Conservation (phyloP, 1,140 invertebrate species). For the Meteorus sp. region DNA sequence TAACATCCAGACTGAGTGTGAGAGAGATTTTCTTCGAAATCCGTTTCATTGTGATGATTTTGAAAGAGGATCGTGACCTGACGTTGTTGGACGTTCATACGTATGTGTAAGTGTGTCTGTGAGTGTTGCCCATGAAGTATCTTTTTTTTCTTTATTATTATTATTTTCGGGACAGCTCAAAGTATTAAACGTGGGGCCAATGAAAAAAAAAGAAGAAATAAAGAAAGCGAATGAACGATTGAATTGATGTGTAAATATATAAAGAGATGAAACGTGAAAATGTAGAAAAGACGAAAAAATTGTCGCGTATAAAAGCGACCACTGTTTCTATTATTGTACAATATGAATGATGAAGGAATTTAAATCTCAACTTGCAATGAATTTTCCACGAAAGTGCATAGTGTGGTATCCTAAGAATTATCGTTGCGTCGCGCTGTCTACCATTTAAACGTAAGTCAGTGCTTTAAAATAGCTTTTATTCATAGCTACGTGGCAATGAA, state of each 20-base stretch:
- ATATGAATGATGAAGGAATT: background rate
- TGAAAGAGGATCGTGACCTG: constrained; percentile 22
- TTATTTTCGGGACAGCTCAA: background rate
- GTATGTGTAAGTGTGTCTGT: too few species aligned
- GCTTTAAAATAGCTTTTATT: constrained; percentile 26
- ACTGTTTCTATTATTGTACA: too few species aligned
- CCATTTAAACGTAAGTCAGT: background rate
- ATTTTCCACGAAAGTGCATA: constrained; percentile 2
- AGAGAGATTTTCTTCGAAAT: constrained; percentile 20
- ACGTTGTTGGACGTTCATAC: background rate
- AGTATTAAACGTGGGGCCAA: background rate
- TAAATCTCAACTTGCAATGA: background rate
- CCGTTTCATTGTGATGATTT: constrained; percentile 16
- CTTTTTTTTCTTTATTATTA: too few species aligned
- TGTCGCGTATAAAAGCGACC: too few species aligned
- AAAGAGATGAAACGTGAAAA: too few species aligned
- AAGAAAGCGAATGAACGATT: background rate
- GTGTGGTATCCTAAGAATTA: constrained; percentile 15
- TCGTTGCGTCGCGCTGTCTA: background rate
- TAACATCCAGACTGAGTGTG: background rate
- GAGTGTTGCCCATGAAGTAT: background rate
- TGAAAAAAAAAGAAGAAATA: background rate
- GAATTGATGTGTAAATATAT: background rate
- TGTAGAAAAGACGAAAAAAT: too few species aligned
- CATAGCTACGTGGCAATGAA: constrained; percentile 19